Evolutionary conservation across 2,797 vertebrate species (phyloP), one percentile per base, ranked within the genome.

Genomic region (Passerculus sandwichensis): DNA sequence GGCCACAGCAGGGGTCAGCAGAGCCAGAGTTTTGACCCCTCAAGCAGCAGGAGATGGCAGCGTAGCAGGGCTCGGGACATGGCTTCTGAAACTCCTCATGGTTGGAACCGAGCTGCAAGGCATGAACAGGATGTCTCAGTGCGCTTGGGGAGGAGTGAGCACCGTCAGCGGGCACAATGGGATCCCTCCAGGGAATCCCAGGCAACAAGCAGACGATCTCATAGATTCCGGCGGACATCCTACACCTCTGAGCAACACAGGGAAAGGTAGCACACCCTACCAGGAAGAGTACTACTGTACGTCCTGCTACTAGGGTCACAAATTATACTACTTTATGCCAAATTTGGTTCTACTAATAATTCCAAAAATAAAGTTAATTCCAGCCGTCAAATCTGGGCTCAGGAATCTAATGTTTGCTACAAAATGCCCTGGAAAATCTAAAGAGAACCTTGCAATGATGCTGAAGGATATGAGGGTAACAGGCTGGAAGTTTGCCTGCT

Each of bases 181-280:
- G 7, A 5, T 65, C 5, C 34, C 17, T 38, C 53, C 59, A 48
- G 53, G 23, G 47, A 61, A 27, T 0, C 6, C 0, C 2, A 0
- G 15, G 25, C 11, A 17, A 30, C 27, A 34, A 30, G 42, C 10
- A 69, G 36, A 2, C 10, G 0, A 34, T 40, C 25, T 16, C 9
- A 0, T 27, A 1, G 1, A n/a, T 29, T 34, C 30, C 1, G 0
- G 38, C 0, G 0, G 61, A 64, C 15, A 12, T 45, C 22, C 11
- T 22, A 1, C 22, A 20, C 5, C 9, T 15, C 14, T 53, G n/a
- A 60, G 8, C 0, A 11, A 9, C 13, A 7, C 47, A 71, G 64
- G 11, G 9, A 25, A 2, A 32, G 10, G 29, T 53, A 77, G 60
- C 8, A 48, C 20, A 48, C 11, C 18, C 27, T 44, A 30, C 16